Conservation (phyloP, 2,113 vertebrate species). For the Pituophis catenifer region DNA sequence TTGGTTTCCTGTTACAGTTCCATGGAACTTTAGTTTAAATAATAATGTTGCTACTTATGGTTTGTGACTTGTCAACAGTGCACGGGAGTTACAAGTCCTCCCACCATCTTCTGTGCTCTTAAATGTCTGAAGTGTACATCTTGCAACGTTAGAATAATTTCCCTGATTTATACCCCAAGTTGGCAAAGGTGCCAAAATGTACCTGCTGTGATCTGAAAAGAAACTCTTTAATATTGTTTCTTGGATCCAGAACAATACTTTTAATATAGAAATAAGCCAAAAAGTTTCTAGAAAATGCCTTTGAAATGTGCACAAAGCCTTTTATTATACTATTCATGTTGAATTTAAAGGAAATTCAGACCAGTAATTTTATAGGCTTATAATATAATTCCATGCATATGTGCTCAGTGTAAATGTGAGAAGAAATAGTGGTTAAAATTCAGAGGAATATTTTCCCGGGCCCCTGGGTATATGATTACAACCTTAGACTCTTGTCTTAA, state of each 20-base stretch:
- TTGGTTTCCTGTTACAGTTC: neutral
- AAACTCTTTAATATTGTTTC: neutral
- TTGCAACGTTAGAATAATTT: neutral
- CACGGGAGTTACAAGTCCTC: conserved; percentile 1
- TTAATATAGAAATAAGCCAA: conserved; percentile 33
- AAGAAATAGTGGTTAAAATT: neutral
- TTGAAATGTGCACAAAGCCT: neutral
- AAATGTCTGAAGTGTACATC: neutral
- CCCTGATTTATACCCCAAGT: neutral
- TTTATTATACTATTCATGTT: neutral
- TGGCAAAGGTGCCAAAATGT: conserved; percentile 14
- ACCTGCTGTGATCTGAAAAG: neutral
- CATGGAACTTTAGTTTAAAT: neutral
- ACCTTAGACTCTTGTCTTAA: neutral
- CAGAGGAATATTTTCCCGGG: neutral
- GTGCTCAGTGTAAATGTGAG: neutral
- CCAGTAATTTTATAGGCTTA: neutral
- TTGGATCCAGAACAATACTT: neutral
- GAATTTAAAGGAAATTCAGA: conserved; percentile 1
- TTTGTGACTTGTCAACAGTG: neutral
- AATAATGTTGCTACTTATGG: neutral
- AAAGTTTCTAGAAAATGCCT: conserved; percentile 17
- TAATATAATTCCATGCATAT: neutral
- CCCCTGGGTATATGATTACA: neutral
- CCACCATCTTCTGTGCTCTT: neutral